A percentile compares a stretch with the other conserved stretches of the same genome.
These are phyloP conservation scores for Hylaea fasciaria DNA, from an alignment of 2,888 invertebrate species.

Conservation along the genomic window DNA sequence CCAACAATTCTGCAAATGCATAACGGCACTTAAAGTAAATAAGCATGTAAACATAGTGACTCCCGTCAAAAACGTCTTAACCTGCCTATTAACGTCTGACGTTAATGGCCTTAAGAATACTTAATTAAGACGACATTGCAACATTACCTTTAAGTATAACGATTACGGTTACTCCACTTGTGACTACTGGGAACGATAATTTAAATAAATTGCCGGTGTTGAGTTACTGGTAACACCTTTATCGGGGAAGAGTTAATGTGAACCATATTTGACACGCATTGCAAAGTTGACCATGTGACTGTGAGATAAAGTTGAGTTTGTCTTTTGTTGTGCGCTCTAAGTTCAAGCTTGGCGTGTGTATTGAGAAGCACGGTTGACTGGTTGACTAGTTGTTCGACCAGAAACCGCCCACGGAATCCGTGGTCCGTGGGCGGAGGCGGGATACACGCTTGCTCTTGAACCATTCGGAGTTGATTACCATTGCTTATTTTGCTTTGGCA, in stretches of 20 bases:
- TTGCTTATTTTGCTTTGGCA: constrained; percentile 32
- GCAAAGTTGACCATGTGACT: constrained; percentile 14
- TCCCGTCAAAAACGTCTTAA: constrained; percentile 40
- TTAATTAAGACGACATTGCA: constrained; percentile 43
- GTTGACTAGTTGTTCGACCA: constrained; percentile 46
- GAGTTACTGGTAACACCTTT: constrained; percentile 52
- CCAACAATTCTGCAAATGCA: constrained; percentile 6
- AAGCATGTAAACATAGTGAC: constrained; percentile 23
- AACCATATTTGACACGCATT: constrained; percentile 2
- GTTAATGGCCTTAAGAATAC: constrained; percentile 38
- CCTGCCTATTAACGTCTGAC: constrained; percentile 34
- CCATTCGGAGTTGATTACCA: constrained; percentile 37
- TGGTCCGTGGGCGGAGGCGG: constrained; percentile 58
- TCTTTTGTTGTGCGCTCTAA: constrained; percentile 12
- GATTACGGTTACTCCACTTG: constrained; percentile 51
- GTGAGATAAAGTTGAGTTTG: constrained; percentile 16
- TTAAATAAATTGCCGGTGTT: constrained; percentile 61
- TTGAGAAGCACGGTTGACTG: constrained; percentile 40
- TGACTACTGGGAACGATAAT: constrained; percentile 54
- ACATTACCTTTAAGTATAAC: constrained; percentile 42
- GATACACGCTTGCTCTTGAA: constrained; percentile 49
- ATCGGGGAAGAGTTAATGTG: constrained; percentile 37
- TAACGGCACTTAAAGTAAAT: constrained; percentile 22
- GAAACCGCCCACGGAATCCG: constrained; percentile 47
- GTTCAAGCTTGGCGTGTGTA: constrained; percentile 15